phyloP scores from a whole-genome alignment of 1,140 invertebrate genomes.

The Euwallacea fornicatus region DNA sequence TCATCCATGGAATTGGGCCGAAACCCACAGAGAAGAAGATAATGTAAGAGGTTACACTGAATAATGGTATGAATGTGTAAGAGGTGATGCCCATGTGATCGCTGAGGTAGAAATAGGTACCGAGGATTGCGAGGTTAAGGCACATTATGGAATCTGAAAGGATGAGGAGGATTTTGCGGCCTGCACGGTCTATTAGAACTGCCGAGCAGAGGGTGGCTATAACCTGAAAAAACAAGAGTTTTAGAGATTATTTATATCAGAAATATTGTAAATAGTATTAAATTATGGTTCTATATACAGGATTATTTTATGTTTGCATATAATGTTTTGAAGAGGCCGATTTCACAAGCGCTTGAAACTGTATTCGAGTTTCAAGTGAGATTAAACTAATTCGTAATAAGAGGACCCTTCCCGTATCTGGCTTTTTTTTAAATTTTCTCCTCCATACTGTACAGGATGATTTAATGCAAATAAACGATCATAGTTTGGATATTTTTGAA shows the following conservation, averaged over 20 bases:
- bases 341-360: too few species aligned
- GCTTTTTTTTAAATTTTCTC: too few species aligned
- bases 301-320: too few species aligned
- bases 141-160: constrained; percentile 56
- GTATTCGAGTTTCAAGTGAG: too few species aligned
- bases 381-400: too few species aligned
- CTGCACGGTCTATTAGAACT: constrained; percentile 55
- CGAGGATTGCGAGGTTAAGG: constrained; percentile 51
- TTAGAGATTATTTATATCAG: not conserved
- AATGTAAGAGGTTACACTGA: constrained; percentile 42
- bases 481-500: too few species aligned
- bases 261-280: not conserved
- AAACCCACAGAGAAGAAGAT: constrained; percentile 59
- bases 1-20: constrained; percentile 80
- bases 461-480: too few species aligned
- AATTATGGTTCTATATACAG: not conserved
- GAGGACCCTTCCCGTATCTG: too few species aligned
- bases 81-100: constrained; percentile 26
- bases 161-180: constrained; percentile 59
- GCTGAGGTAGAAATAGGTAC: constrained; percentile 53
- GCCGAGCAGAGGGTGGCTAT: constrained; percentile 55
- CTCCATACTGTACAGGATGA: too few species aligned
- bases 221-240: constrained; percentile 49
- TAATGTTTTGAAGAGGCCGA: too few species aligned
- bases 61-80: constrained; percentile 42